Evolutionary conservation across 1,140 invertebrate species (phyloP).

Genomic region (Cardiocondyla obscurior): DNA sequence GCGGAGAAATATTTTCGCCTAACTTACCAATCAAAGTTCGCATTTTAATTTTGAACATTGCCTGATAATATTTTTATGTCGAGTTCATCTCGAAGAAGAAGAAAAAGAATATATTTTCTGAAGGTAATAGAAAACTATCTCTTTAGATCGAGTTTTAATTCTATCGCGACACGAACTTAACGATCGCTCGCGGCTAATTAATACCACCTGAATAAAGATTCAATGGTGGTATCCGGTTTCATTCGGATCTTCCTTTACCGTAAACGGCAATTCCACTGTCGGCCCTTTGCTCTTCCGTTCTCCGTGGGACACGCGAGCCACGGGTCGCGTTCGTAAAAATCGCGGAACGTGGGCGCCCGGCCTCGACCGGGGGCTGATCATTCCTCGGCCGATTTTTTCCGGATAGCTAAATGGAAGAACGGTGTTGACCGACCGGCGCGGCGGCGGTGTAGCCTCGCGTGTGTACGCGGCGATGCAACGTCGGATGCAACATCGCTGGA

Average conservation of each 20-base stretch:
- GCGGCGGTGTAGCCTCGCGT: conserved; percentile 58
- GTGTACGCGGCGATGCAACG: conserved; percentile 55
- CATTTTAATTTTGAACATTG: background rate
- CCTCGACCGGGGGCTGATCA: conserved; percentile 38
- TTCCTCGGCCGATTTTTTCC: conserved; percentile 67
- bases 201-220: conserved; percentile 12
- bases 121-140: background rate
- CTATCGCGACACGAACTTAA: background rate
- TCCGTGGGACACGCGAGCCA: conserved; percentile 37
- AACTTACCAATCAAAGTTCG: background rate
- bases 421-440: conserved; percentile 68
- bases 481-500: conserved; percentile 44
- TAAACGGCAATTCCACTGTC: conserved; percentile 42
- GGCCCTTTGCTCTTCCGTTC: conserved; percentile 17
- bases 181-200: conserved; percentile 20
- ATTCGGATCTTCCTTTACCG: conserved; percentile 30
- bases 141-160: background rate
- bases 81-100: background rate
- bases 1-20: background rate
- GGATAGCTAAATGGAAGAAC: conserved; percentile 81
- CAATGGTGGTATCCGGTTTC: conserved; percentile 3
- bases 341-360: conserved; percentile 30
- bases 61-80: background rate
- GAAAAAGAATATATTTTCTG: background rate
- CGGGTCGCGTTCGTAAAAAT: conserved; percentile 38